Evolutionary conservation across 2,797 vertebrate species (phyloP).

Genomic region (Lepus oiostolus): DNA sequence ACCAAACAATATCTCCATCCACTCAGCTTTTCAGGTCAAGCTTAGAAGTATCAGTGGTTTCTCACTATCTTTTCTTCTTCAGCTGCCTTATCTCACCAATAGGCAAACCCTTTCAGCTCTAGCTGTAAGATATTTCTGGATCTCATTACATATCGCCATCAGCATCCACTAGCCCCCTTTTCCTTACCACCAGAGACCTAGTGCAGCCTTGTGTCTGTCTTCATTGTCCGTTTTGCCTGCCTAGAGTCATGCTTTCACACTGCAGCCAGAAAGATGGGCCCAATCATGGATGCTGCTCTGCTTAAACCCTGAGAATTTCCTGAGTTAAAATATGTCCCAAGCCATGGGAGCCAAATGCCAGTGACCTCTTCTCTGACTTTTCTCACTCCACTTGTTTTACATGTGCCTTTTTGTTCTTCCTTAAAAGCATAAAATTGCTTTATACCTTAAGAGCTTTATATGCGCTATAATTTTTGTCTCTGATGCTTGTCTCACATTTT

Average conservation of each 20-base stretch:
- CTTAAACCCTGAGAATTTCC: neutral
- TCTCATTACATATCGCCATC: neutral
- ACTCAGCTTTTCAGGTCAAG: neutral
- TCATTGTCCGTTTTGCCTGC: neutral
- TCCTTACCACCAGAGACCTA: neutral
- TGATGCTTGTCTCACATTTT: neutral
- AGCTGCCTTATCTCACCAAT: neutral
- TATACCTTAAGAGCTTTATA: neutral
- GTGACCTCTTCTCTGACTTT: neutral
- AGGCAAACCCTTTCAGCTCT: neutral
- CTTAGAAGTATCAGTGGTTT: neutral
- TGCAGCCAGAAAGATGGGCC: neutral
- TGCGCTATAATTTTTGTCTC: neutral
- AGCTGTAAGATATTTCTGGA: neutral
- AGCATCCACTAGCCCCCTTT: too few species aligned
- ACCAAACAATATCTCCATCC: neutral
- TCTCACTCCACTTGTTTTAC: neutral
- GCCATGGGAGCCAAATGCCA: neutral
- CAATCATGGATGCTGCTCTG: neutral
- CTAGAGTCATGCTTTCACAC: neutral
- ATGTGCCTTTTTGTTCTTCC: neutral
- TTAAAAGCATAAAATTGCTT: neutral
- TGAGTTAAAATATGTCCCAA: neutral
- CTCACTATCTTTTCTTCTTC: neutral
- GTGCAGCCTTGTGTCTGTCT: neutral